A percentile compares a stretch with the other conserved stretches of the same genome.
These are phyloP conservation scores for Fregetta grallaria DNA, from an alignment of 2,113 vertebrate species.

Conservation along the genomic window DNA sequence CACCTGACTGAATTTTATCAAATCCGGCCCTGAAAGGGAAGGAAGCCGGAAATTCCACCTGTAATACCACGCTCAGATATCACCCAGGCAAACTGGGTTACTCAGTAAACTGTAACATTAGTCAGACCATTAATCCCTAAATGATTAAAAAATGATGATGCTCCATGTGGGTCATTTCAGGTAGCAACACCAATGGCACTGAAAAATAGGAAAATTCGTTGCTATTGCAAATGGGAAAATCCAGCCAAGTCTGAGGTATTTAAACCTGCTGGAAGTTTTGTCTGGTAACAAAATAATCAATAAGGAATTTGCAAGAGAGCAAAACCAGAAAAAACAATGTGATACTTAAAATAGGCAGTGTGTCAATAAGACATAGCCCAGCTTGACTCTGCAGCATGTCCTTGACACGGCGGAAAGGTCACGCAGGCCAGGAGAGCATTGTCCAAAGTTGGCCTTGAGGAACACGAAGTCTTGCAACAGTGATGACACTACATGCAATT, in stretches of 20 bases:
- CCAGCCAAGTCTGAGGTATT: neutral
- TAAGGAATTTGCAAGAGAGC: neutral
- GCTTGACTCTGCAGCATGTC: neutral
- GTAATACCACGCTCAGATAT: neutral
- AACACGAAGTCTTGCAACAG: neutral
- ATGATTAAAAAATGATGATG: neutral
- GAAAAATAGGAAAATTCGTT: neutral
- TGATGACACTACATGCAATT: neutral
- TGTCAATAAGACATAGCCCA: neutral
- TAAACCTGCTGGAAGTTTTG: neutral
- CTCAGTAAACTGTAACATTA: neutral
- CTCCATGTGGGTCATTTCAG: neutral
- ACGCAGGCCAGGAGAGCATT: neutral
- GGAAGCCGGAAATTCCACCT: conserved; percentile 13
- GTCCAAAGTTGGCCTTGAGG: neutral
- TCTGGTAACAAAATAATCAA: neutral
- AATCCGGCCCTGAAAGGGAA: neutral
- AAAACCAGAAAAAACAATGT: neutral
- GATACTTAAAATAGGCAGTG: neutral
- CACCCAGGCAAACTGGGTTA: neutral
- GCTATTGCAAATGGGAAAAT: neutral
- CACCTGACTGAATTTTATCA: neutral
- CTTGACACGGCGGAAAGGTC: neutral
- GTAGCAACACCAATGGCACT: neutral
- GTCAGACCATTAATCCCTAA: neutral